Evolutionary conservation across 2,888 invertebrate species (phyloP), one percentile per base, ranked within the genome.

Genomic region (Noctua fimbriata): DNA sequence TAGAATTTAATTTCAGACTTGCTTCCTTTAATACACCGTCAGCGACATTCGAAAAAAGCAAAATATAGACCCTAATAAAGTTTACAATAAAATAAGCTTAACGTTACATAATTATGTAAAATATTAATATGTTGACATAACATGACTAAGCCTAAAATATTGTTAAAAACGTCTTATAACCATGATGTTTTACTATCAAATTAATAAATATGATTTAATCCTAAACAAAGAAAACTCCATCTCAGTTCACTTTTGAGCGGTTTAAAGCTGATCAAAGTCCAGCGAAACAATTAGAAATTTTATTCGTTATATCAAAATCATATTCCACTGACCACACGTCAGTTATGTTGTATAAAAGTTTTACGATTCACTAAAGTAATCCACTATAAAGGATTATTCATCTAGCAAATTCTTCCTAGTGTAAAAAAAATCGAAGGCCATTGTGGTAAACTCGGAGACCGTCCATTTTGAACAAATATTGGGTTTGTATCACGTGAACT

Each of bases 51-150:
- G 87, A 91, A 93, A 58, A 94, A 94, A 94, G 92, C 92, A 94
- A 94, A 76, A 94, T 94, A 94, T 92, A 94, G 93, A 93, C 92
- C 93, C 92, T 92, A 86, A 93, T 94, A 93, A 93, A 93, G 93
- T 94, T 93, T 93, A 93, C 91, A 93, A 92, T 95, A 95, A 93
- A 90, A 95, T 94, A 95, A 89, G 89, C 94, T 95, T 85, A 85
- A 87, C 79, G 12, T 87, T 95, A 94, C 93, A 92, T 69, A 58
- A 58, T n/a, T 92, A 92, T 93, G 93, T 94, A 95, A 94, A 94
- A 94, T 94, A 95, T 95, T 94, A 93, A 94, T 94, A 95, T 94
- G 92, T 92, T 93, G 93, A 93, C 92, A 92, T 94, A 94, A 94
- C 92, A 92, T 93, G 92, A 92, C 92, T 89, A 89, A 87, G 79